phyloP scores from a whole-genome alignment of 2,888 invertebrate species.

The Liposcelis brunnea region DNA sequence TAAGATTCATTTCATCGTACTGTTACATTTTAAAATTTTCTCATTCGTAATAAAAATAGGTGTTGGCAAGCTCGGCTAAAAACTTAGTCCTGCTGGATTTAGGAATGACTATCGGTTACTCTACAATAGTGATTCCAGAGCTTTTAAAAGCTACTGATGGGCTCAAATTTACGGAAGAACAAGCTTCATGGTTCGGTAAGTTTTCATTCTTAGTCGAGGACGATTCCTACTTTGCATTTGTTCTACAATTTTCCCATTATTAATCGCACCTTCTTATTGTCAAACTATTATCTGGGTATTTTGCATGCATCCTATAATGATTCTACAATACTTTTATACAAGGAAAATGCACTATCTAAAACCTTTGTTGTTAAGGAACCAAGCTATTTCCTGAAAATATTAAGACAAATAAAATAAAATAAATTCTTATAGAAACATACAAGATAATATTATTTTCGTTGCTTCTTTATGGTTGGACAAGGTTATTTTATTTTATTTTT shows the following conservation, averaged over 20 bases:
- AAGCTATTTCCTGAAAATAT: too few species aligned
- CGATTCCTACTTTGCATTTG: background rate
- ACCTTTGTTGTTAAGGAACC: too few species aligned
- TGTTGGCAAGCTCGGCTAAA: conserved; percentile 35
- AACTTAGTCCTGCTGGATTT: conserved; percentile 36
- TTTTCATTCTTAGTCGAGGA: conserved; percentile 2
- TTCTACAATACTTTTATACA: too few species aligned
- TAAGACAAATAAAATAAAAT: too few species aligned
- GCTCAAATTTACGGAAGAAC: conserved; percentile 31
- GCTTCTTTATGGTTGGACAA: too few species aligned
- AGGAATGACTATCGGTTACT: conserved; percentile 38
- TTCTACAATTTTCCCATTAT: conserved; percentile 8
- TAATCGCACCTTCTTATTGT: conserved; percentile 1
- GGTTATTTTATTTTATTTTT: too few species aligned
- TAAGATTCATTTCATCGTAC: too few species aligned
- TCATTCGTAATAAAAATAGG: conserved; percentile 27
- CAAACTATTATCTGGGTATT: conserved; percentile 4
- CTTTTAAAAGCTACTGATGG: conserved; percentile 31
- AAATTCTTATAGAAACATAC: too few species aligned
- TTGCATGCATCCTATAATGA: too few species aligned
- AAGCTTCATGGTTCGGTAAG: conserved; percentile 42
- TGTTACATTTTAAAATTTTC: conserved; percentile 3
- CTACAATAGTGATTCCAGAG: conserved; percentile 38
- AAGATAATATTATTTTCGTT: too few species aligned
- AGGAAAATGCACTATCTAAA: too few species aligned